These are phyloP conservation scores for Mamestra brassicae DNA, from an alignment of 2,888 invertebrate species.

Conservation along the genomic window DNA sequence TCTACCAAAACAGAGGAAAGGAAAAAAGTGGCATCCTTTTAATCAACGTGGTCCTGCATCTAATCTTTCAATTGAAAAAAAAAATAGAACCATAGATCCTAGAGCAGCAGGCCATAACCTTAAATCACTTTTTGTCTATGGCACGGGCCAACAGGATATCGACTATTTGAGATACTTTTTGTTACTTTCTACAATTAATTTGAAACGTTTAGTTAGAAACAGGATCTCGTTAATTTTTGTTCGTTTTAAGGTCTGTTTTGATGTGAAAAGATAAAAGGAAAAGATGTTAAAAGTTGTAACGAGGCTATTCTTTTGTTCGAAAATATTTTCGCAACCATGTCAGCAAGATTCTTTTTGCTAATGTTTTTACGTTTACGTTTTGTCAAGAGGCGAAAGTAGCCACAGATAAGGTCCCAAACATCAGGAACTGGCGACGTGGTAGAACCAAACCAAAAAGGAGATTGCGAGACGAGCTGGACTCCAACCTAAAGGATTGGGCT, in stretches of 20 bases:
- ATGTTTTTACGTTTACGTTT: too few species aligned
- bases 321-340: not conserved
- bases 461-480: too few species aligned
- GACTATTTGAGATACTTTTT: constrained; percentile 61
- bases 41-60: constrained; percentile 13
- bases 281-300: too few species aligned
- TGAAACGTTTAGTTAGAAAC: constrained; percentile 33
- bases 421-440: too few species aligned
- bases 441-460: too few species aligned
- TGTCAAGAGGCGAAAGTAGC: too few species aligned
- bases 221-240: constrained; percentile 35
- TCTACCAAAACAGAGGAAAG: not conserved
- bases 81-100: constrained; percentile 62
- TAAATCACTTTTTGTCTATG: constrained; percentile 62
- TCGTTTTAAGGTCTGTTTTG: not conserved
- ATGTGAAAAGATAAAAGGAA: not conserved
- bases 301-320: not conserved
- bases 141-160: constrained; percentile 71
- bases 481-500: too few species aligned
- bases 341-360: not conserved
- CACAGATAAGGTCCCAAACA: too few species aligned
- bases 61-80: constrained; percentile 38
- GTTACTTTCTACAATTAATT: constrained; percentile 63
- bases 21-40: not conserved
- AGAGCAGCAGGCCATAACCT: constrained; percentile 56